Conservation (phyloP, 2,113 vertebrate species). For the Hippocampus zosterae region DNA sequence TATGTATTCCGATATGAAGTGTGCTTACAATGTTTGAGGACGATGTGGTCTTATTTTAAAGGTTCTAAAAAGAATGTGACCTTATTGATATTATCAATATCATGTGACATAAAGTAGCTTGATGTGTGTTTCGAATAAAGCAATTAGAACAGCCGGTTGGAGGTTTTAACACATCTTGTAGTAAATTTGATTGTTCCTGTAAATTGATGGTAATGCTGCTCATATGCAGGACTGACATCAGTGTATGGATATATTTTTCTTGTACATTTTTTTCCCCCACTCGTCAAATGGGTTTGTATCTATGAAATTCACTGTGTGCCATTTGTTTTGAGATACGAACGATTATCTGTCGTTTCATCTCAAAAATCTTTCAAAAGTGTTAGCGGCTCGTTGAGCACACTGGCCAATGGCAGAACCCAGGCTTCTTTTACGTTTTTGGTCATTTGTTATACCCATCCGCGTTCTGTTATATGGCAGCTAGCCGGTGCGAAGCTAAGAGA, state of each 20-base stretch:
- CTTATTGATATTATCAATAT: constrained; percentile 59
- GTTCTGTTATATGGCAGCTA: no score
- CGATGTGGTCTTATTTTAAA: constrained; percentile 38
- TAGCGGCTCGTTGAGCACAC: no score
- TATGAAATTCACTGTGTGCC: neutral
- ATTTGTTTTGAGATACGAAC: neutral
- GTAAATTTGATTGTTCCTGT: neutral
- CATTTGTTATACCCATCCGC: no score
- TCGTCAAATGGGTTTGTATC: neutral
- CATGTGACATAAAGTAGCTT: constrained; percentile 63
- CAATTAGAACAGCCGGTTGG: constrained; percentile 53
- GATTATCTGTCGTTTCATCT: no score
- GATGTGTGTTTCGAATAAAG: constrained; percentile 73
- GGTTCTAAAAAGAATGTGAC: constrained; percentile 31
- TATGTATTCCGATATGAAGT: constrained; percentile 71
- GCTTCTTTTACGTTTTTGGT: no score
- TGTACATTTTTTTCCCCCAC: neutral
- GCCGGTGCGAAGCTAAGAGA: no score
- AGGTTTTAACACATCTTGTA: constrained; percentile 24
- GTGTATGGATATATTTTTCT: neutral
- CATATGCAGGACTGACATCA: neutral
- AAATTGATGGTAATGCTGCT: neutral
- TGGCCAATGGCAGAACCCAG: no score
- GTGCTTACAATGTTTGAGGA: constrained; percentile 52
- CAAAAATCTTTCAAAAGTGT: no score